Evolutionary conservation across 2,797 vertebrate species (phyloP).

Genomic region (Sebastes dallii): DNA sequence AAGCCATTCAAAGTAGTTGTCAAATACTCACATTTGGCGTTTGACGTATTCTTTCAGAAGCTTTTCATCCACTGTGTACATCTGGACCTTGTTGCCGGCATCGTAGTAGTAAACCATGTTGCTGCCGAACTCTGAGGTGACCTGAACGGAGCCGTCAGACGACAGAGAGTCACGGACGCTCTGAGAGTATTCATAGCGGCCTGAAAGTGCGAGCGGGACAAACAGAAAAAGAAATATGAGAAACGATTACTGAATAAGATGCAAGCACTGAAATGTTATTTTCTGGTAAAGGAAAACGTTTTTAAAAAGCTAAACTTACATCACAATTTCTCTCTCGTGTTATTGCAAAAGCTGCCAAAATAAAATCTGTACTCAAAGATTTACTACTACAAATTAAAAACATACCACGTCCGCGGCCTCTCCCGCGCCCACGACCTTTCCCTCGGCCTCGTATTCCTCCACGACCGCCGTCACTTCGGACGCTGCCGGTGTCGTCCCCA

Average conservation of each 20-base stretch:
- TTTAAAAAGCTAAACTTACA: background rate
- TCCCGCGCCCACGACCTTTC: slow-evolving; percentile 88
- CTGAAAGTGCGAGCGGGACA: slow-evolving; percentile 63
- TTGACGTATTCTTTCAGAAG: slow-evolving; percentile 96
- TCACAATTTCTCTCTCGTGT: background rate
- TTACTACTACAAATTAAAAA: background rate
- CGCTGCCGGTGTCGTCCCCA: slow-evolving; percentile 84
- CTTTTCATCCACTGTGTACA: slow-evolving; percentile 93
- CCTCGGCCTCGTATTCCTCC: slow-evolving; percentile 86
- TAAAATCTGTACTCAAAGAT: background rate
- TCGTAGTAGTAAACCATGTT: slow-evolving; percentile 95
- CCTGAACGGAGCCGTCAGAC: slow-evolving; percentile 76
- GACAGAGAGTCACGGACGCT: slow-evolving; percentile 82
- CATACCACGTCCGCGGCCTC: slow-evolving; percentile 89
- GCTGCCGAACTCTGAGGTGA: slow-evolving; percentile 80
- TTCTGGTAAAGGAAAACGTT: background rate
- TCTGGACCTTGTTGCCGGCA: slow-evolving; percentile 88
- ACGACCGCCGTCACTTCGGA: slow-evolving; percentile 85
- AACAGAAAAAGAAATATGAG: background rate
- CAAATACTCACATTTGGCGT: slow-evolving; percentile 91
- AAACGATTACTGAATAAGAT: background rate
- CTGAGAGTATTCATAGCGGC: slow-evolving; percentile 87
- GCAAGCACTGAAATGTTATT: too few relatives aligned
- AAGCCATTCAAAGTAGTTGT: background rate
- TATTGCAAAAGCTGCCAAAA: too few relatives aligned